Percentiles rank a stretch among this genome's conserved stretches.
Evolutionary conservation across 2,888 invertebrate genomes (phyloP).

Genomic region (Hemithea aestivaria): DNA sequence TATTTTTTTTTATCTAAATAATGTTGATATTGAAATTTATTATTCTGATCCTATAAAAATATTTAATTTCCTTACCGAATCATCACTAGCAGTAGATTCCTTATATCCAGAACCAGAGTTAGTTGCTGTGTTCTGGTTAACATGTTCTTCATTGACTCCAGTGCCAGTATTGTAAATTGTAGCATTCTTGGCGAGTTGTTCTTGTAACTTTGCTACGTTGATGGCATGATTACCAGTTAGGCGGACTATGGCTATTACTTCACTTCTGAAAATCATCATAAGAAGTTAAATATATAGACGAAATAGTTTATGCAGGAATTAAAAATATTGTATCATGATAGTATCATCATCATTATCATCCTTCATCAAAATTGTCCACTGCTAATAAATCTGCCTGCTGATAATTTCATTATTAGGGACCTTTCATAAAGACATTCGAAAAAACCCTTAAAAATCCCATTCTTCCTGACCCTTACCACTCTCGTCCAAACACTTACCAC

Average conservation of each 20-base stretch:
- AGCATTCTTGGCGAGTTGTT: constrained; percentile 75
- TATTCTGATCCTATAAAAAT: too few species aligned
- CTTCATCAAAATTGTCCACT: too few species aligned
- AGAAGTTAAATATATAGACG: neutral
- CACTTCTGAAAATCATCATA: constrained; percentile 81
- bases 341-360: too few species aligned
- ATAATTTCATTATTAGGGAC: too few species aligned
- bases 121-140: constrained; percentile 21
- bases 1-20: too few species aligned
- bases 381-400: too few species aligned
- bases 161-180: constrained; percentile 61
- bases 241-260: constrained; percentile 85
- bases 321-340: too few species aligned
- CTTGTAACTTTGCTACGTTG: constrained; percentile 85
- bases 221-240: constrained; percentile 83
- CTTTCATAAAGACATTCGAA: too few species aligned
- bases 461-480: too few species aligned
- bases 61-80: constrained; percentile 59
- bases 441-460: too few species aligned
- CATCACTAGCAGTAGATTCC: constrained; percentile 43
- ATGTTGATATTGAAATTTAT: too few species aligned
- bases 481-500: too few species aligned
- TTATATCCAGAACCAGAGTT: constrained; percentile 32
- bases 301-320: neutral
- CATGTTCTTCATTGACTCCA: constrained; percentile 33